A percentile compares a stretch with the other conserved stretches of the same genome.
Conservation (phyloP, 1,140 invertebrate species). For the Lanistes nyassanus region DNA sequence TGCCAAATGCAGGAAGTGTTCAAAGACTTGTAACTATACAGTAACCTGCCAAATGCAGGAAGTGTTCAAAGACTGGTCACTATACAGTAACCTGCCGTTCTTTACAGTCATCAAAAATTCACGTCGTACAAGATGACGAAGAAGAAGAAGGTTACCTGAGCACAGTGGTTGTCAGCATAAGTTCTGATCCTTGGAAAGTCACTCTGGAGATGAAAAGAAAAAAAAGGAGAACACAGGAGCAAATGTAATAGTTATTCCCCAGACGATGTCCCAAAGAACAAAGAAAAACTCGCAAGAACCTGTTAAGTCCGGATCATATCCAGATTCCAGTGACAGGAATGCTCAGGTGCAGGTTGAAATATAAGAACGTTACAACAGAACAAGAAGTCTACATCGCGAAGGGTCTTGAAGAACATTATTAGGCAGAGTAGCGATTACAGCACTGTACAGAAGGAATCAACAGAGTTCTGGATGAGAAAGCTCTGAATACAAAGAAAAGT, state of each 20-base stretch:
- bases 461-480: not conserved
- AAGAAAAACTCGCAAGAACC: not conserved
- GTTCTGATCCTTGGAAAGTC: conserved; percentile 5
- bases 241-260: conserved; percentile 18
- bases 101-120: no score
- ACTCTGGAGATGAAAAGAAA: not conserved
- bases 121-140: conserved; percentile 3
- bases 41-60: no score
- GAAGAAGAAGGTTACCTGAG: not conserved
- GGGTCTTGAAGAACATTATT: not conserved
- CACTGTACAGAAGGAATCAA: conserved; percentile 3
- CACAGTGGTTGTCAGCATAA: not conserved
- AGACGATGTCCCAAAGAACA: not conserved
- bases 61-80: no score
- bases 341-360: no score
- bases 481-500: not conserved
- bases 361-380: no score
- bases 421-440: not conserved
- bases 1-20: no score
- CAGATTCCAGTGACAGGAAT: not conserved
- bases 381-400: not conserved
- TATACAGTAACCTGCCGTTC: no score
- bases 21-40: no score
- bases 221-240: conserved; percentile 23
- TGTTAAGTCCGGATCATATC: not conserved